Evolutionary conservation across 2,113 vertebrate genomes (phyloP).

Genomic region (Zapornia atra): DNA sequence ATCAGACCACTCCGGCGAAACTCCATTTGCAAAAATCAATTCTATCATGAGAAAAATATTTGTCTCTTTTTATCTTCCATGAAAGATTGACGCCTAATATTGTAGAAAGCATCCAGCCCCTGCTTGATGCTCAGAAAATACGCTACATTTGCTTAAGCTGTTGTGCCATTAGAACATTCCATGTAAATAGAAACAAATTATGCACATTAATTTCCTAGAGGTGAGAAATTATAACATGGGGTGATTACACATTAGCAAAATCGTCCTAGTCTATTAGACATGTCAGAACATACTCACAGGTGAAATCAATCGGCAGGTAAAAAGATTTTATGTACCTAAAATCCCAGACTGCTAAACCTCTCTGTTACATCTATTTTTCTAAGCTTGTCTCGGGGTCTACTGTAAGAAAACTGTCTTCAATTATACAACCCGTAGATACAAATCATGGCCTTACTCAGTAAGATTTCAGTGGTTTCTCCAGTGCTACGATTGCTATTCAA

Average conservation of each 20-base stretch:
- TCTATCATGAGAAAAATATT: constrained; percentile 4
- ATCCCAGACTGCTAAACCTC: not conserved
- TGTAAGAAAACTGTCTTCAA: not conserved
- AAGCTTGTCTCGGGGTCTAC: not conserved
- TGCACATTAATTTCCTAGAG: constrained; percentile 2
- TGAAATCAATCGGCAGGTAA: not conserved
- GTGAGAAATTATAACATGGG: not conserved
- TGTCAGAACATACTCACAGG: not conserved
- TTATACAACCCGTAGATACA: not conserved
- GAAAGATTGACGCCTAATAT: constrained; percentile 24
- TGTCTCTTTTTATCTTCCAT: not conserved
- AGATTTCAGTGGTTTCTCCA: not conserved
- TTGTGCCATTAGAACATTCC: constrained; percentile 31
- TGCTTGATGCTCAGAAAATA: not conserved
- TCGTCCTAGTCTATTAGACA: not conserved
- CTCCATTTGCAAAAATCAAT: constrained; percentile 64
- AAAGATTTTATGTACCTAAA: not conserved
- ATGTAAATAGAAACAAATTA: constrained; percentile 51
- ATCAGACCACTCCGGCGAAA: constrained; percentile 29
- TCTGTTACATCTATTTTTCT: not conserved
- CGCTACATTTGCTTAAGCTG: not conserved
- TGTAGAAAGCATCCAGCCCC: not conserved
- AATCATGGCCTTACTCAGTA: not conserved
- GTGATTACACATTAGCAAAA: constrained; percentile 3
- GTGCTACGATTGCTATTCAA: not conserved